phyloP scores from a whole-genome alignment of 30 jellyfish, hydroid and myxozoan genomes.

The Pseudorhiza aurosa region DNA sequence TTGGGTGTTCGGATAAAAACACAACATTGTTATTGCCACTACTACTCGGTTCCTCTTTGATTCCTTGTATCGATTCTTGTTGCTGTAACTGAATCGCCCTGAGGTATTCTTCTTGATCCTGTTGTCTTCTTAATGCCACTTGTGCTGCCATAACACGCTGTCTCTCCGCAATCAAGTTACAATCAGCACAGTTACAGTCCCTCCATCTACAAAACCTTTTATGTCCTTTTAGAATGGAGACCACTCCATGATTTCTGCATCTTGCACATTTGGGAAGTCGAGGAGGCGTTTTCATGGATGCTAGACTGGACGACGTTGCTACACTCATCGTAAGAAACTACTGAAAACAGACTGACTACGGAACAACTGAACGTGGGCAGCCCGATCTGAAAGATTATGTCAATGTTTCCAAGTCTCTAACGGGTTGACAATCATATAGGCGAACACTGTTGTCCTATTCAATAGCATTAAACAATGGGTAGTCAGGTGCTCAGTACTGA shows the following conservation, averaged over 20 bases:
- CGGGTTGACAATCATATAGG: slow-evolving; percentile 68
- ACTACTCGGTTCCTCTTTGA: slow-evolving; percentile 75
- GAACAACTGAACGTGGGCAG: slow-evolving; percentile 11
- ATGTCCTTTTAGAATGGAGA: slow-evolving; percentile 96
- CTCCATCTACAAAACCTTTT: slow-evolving; percentile 99
- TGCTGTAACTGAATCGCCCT: slow-evolving; percentile 96
- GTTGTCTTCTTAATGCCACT: slow-evolving; percentile 98
- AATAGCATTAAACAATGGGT: slow-evolving; percentile 50
- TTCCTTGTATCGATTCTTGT: slow-evolving; percentile 55
- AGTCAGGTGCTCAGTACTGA: slow-evolving; percentile 75
- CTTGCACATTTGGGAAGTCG: slow-evolving; percentile 99
- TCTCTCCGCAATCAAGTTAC: slow-evolving; percentile 97
- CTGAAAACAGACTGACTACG: too few relatives aligned
- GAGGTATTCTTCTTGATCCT: slow-evolving; percentile 95
- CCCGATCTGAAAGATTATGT: slow-evolving; percentile 60
- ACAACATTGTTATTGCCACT: slow-evolving; percentile 33
- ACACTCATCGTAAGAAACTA: slow-evolving; percentile 52
- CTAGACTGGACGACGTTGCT: slow-evolving; percentile 68
- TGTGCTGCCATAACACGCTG: slow-evolving; percentile 99
- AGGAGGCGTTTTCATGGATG: slow-evolving; percentile 93
- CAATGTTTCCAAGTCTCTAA: slow-evolving; percentile 85
- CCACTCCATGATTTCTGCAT: slow-evolving; percentile 98
- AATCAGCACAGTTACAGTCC: slow-evolving; percentile 97
- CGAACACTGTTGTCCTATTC: slow-evolving; percentile 67
- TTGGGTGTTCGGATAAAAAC: slow-evolving; percentile 27